phyloP scores from a whole-genome alignment of 2,797 vertebrate genomes.

The Enteromius trimaculatus region DNA sequence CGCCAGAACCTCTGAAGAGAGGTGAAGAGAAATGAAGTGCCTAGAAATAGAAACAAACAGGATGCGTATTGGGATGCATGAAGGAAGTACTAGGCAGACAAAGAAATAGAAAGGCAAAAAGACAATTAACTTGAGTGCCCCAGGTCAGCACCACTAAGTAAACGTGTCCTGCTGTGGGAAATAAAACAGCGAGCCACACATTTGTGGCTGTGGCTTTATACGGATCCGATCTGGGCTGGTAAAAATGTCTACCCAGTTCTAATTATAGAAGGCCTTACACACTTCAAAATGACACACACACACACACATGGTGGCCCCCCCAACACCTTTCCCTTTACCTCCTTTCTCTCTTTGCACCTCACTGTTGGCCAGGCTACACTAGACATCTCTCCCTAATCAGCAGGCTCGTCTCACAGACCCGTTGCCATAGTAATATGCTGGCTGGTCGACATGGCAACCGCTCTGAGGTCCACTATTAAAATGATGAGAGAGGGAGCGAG shows the following conservation, averaged over 20 bases:
- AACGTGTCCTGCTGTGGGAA: conserved; percentile 41
- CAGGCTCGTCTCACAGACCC: conserved; percentile 85
- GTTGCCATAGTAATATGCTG: conserved; percentile 98
- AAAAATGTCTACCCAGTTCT: conserved; percentile 65
- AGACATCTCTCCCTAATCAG: conserved; percentile 87
- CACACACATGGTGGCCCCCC: conserved; percentile 57
- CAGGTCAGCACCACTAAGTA: conserved; percentile 42
- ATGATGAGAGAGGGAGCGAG: conserved; percentile 81
- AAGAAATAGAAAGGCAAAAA: conserved; percentile 28
- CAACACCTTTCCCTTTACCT: conserved; percentile 63
- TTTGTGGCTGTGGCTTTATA: conserved; percentile 37
- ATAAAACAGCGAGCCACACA: conserved; percentile 48
- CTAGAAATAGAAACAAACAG: neutral
- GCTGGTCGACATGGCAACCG: conserved; percentile 99
- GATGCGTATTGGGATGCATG: neutral
- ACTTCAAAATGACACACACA: conserved; percentile 62
- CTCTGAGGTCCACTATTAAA: conserved; percentile 98
- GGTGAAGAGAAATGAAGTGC: neutral
- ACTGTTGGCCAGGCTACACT: conserved; percentile 81
- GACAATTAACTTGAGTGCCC: conserved; percentile 43
- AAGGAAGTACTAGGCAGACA: conserved; percentile 20
- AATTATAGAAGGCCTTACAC: conserved; percentile 62
- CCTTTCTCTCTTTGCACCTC: conserved; percentile 70
- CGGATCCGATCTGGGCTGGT: conserved; percentile 48
- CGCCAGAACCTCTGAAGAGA: neutral